Evolutionary conservation across 2,113 vertebrate genomes (phyloP).

Genomic region (Ailuropoda melanoleuca): DNA sequence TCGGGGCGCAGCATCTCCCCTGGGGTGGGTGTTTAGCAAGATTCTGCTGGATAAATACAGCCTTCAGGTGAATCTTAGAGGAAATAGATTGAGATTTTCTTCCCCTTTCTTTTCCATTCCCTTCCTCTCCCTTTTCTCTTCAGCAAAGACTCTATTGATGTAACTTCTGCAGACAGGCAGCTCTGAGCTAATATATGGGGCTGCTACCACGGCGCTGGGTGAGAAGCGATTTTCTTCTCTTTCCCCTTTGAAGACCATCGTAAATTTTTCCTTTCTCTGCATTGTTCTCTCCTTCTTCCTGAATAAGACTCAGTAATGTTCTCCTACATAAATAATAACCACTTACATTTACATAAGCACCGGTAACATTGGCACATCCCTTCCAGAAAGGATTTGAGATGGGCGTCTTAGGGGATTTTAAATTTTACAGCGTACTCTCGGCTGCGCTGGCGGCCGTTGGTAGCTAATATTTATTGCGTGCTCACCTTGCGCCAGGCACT

Average conservation of each 20-base stretch:
- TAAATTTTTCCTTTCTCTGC: slow-evolving; percentile 55
- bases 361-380: slow-evolving; percentile 21
- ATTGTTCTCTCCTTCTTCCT: slow-evolving; percentile 66
- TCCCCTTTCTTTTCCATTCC: not conserved
- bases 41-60: slow-evolving; percentile 47
- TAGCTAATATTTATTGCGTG: slow-evolving; percentile 56
- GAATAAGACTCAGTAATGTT: slow-evolving; percentile 62
- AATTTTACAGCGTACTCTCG: slow-evolving; percentile 44
- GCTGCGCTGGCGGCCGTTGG: not conserved
- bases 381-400: slow-evolving; percentile 61
- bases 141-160: not conserved
- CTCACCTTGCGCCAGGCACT: not conserved
- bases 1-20: not conserved
- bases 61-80: slow-evolving; percentile 41
- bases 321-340: slow-evolving; percentile 78
- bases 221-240: slow-evolving; percentile 34
- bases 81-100: not conserved
- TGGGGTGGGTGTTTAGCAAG: not conserved
- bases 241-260: slow-evolving; percentile 35
- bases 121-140: not conserved
- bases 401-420: slow-evolving; percentile 55
- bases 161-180: not conserved
- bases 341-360: slow-evolving; percentile 74
- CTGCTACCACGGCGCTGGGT: not conserved
- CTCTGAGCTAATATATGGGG: not conserved